Percentiles rank a stretch among this genome's conserved stretches.
These are phyloP conservation scores for Phrynosoma platyrhinos DNA, from an alignment of 2,113 vertebrate species.

Conservation along the genomic window DNA sequence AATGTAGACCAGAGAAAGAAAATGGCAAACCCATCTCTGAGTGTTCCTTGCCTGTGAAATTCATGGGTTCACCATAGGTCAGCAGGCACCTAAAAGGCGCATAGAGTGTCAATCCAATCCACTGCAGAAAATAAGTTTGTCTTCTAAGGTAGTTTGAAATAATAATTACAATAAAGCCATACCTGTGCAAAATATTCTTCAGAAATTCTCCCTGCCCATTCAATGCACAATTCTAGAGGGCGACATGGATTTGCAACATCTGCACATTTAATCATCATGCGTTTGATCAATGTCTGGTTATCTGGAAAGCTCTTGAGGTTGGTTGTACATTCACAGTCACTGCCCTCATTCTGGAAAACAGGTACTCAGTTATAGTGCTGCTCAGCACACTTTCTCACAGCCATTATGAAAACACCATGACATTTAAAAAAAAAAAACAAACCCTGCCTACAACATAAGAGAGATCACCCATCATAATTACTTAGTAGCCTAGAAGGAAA, in stretches of 20 bases:
- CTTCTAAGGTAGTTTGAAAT: not conserved
- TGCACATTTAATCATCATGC: slow-evolving; percentile 98
- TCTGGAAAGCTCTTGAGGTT: slow-evolving; percentile 89
- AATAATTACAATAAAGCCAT: not conserved
- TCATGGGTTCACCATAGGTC: too few species aligned
- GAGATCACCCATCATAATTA: not conserved
- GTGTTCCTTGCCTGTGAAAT: too few species aligned
- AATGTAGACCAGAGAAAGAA: too few species aligned
- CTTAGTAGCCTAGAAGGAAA: not conserved
- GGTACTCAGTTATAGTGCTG: not conserved
- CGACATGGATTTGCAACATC: slow-evolving; percentile 96
- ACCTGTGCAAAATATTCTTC: slow-evolving; percentile 98
- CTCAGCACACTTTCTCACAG: not conserved
- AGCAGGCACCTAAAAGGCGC: too few species aligned
- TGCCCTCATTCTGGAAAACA: slow-evolving; percentile 83
- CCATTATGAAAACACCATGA: not conserved
- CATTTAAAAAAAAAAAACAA: not conserved
- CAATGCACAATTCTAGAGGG: slow-evolving; percentile 91
- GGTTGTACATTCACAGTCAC: slow-evolving; percentile 82
- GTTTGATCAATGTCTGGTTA: slow-evolving; percentile 93
- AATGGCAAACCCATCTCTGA: too few species aligned
- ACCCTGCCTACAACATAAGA: not conserved
- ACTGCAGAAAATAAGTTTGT: not conserved
- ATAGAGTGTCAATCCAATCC: not conserved
- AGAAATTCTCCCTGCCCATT: slow-evolving; percentile 96